Conservation (phyloP, 2,797 vertebrate species). For the Mormyrops attenuatus region DNA sequence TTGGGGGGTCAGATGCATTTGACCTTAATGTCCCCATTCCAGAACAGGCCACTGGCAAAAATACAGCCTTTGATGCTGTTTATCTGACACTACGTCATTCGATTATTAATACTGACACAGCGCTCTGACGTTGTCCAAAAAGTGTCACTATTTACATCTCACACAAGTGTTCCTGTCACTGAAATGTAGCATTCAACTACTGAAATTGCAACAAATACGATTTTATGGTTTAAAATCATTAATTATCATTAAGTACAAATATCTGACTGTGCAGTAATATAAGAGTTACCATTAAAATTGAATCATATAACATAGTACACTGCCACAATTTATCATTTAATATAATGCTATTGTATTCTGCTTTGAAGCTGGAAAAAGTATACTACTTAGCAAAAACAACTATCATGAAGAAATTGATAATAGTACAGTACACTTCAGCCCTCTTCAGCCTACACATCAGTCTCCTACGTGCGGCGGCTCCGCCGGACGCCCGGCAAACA, state of each 20-base stretch:
- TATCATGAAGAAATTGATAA: neutral
- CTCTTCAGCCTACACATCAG: too few relatives aligned
- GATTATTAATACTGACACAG: neutral
- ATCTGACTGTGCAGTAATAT: neutral
- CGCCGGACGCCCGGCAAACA: neutral
- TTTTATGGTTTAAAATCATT: neutral
- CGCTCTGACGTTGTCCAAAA: neutral
- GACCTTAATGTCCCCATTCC: neutral
- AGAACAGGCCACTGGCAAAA: neutral
- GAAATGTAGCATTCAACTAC: neutral
- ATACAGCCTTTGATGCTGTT: neutral
- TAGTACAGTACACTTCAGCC: neutral
- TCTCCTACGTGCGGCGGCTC: neutral
- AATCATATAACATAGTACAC: neutral
- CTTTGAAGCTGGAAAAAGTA: neutral
- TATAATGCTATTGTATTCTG: neutral
- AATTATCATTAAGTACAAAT: neutral
- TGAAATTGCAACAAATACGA: neutral
- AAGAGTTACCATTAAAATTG: neutral
- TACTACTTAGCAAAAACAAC: neutral
- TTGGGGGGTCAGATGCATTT: too few relatives aligned
- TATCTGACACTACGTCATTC: neutral
- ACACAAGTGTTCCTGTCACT: neutral
- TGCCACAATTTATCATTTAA: neutral
- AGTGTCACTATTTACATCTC: neutral